Conservation (phyloP, 2,797 vertebrate species). For the Neosilurus hyrtlii region DNA sequence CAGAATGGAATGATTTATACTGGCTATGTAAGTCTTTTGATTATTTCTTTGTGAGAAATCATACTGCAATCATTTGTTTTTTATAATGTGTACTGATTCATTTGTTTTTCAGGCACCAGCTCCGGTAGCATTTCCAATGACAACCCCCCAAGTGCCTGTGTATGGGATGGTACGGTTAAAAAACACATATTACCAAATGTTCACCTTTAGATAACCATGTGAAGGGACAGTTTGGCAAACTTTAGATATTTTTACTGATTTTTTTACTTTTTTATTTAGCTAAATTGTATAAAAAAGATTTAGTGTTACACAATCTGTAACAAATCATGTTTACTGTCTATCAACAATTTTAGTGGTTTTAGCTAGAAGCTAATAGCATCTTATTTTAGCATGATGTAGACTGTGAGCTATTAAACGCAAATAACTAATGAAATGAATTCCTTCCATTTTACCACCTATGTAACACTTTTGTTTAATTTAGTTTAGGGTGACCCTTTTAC, state of each 20-base stretch:
- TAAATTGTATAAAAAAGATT: not conserved
- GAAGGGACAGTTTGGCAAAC: not conserved
- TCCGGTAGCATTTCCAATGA: constrained; percentile 84
- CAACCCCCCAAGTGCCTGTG: constrained; percentile 90
- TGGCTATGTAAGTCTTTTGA: constrained; percentile 77
- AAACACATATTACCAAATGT: not conserved
- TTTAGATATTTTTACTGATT: not conserved
- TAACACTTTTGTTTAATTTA: too few species aligned
- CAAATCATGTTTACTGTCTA: not conserved
- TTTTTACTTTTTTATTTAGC: not conserved
- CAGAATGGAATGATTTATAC: constrained; percentile 87
- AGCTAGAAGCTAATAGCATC: not conserved
- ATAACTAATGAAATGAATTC: not conserved
- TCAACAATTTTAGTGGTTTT: not conserved
- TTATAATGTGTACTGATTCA: constrained; percentile 13
- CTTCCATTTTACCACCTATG: not conserved
- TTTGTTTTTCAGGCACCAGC: constrained; percentile 76
- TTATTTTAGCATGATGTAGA: not conserved
- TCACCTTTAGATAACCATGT: not conserved
- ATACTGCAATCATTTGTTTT: not conserved
- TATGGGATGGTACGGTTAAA: constrained; percentile 85
- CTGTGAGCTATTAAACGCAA: not conserved
- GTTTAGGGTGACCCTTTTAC: too few species aligned
- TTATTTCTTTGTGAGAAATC: constrained; percentile 1
- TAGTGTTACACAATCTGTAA: not conserved